Conservation (phyloP, 92 coral and sea anemone genomes). For the Palythoa grandiflora region DNA sequence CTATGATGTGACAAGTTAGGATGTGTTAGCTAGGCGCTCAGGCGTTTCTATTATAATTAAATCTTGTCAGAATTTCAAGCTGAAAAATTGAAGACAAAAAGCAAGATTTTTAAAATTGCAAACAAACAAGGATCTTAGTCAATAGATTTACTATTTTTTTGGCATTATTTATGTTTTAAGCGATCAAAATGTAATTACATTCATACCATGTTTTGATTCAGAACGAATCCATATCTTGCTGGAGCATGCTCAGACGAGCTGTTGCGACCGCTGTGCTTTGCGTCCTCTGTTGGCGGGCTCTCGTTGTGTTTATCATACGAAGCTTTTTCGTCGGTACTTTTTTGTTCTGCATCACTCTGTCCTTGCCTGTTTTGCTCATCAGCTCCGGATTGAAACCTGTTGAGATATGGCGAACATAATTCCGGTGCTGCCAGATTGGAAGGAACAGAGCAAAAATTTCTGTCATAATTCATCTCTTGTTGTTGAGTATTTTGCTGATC, state of each 20-base stretch:
- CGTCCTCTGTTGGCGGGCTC: background rate
- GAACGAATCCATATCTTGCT: background rate
- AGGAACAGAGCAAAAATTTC: background rate
- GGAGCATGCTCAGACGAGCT: background rate
- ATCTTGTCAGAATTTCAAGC: too few species aligned
- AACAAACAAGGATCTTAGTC: background rate
- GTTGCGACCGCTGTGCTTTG: background rate
- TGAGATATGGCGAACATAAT: too few species aligned
- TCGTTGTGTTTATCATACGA: background rate
- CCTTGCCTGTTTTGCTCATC: too few species aligned
- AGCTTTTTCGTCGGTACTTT: background rate
- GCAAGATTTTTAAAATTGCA: background rate
- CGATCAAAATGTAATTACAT: background rate
- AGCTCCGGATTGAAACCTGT: too few species aligned
- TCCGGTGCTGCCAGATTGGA: too few species aligned
- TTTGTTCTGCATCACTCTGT: too few species aligned
- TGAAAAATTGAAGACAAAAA: too few species aligned
- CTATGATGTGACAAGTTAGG: too few species aligned
- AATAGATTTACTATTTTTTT: background rate
- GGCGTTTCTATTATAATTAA: too few species aligned
- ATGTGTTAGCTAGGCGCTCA: too few species aligned
- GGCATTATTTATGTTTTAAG: background rate
- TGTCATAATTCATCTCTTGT: background rate
- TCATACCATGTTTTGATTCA: background rate
- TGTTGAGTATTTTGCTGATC: background rate